These are phyloP conservation scores for Dolichomitus sp. DNA, from an alignment of 2,888 invertebrate genomes.

Conservation along the genomic window DNA sequence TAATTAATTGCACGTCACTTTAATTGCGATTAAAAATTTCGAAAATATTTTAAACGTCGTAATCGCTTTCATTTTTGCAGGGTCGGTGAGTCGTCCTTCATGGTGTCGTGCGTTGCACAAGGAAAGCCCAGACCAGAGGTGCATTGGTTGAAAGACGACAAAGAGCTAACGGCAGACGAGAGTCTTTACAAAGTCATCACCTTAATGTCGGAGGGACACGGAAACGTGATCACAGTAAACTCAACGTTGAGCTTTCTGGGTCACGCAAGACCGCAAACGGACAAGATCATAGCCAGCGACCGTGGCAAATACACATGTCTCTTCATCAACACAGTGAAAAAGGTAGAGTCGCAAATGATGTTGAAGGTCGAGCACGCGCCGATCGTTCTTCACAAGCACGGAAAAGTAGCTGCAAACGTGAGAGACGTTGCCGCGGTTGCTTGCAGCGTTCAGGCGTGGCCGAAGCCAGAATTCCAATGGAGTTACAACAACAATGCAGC, in stretches of 20 bases:
- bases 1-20: not conserved
- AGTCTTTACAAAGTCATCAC: constrained; percentile 94
- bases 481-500: constrained; percentile 92
- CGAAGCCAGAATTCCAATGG: constrained; percentile 97
- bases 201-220: constrained; percentile 92
- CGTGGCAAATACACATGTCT: constrained; percentile 95
- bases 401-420: constrained; percentile 95
- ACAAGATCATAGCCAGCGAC: constrained; percentile 93
- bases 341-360: constrained; percentile 95
- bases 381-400: constrained; percentile 94
- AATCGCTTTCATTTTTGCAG: constrained; percentile 81
- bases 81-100: constrained; percentile 93
- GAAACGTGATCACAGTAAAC: constrained; percentile 93
- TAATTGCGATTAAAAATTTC: not conserved
- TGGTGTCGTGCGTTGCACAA: constrained; percentile 94
- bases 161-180: constrained; percentile 92
- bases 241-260: constrained; percentile 94
- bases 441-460: constrained; percentile 96
- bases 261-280: constrained; percentile 91
- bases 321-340: constrained; percentile 96
- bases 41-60: not conserved
- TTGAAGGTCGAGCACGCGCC: constrained; percentile 97
- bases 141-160: constrained; percentile 95
- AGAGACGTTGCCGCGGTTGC: constrained; percentile 95
- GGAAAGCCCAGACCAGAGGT: constrained; percentile 95